Evolutionary conservation across 2,797 vertebrate species (phyloP).

Genomic region (Trematomus bernacchii): DNA sequence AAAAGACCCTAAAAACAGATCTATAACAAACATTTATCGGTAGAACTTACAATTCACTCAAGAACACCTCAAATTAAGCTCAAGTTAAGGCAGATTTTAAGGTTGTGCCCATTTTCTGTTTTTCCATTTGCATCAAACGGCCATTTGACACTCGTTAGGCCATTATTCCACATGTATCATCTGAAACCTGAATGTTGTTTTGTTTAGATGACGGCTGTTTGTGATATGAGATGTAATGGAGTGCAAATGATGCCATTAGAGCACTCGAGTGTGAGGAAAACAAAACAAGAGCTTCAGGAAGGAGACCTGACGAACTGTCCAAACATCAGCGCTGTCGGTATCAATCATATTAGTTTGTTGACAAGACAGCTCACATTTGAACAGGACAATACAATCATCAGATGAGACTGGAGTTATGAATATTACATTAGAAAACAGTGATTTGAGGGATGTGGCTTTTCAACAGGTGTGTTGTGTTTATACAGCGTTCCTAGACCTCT

Average conservation of each 20-base stretch:
- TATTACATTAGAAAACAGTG: conserved; percentile 18
- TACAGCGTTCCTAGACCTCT: no score
- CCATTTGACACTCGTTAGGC: conserved; percentile 41
- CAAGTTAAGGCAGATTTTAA: no score
- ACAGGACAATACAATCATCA: conserved; percentile 44
- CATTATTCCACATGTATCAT: conserved; percentile 25
- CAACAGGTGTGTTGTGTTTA: background rate
- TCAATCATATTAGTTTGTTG: conserved; percentile 58
- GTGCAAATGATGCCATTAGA: conserved; percentile 66
- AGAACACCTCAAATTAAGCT: no score
- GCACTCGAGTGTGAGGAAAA: conserved; percentile 17
- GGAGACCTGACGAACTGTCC: conserved; percentile 32
- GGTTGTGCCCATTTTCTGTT: no score
- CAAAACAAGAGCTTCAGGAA: conserved; percentile 24
- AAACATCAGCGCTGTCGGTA: conserved; percentile 44
- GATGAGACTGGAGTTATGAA: conserved; percentile 40
- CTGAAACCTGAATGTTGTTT: conserved; percentile 36
- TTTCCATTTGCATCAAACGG: conserved; percentile 15
- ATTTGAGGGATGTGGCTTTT: background rate
- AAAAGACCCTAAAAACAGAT: no score
- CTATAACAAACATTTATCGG: no score
- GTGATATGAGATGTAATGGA: conserved; percentile 58
- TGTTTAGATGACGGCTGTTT: conserved; percentile 45
- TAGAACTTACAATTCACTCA: no score
- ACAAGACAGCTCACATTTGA: conserved; percentile 56